A percentile compares a stretch with the other conserved stretches of the same genome.
Evolutionary conservation across 2,888 invertebrate species (phyloP).

Genomic region (Eulithis testata): DNA sequence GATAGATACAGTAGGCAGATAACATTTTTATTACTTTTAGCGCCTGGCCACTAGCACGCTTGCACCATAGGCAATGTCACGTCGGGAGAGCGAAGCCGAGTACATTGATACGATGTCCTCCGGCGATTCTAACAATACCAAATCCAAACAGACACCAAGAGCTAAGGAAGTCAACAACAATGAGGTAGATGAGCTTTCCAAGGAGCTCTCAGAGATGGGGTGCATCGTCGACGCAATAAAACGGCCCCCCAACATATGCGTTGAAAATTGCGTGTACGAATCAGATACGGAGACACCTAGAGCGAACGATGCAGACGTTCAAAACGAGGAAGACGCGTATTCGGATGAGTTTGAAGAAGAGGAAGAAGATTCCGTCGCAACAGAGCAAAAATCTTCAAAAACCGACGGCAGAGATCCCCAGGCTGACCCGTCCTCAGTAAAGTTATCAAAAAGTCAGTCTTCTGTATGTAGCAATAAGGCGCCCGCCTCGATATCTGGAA

Average conservation of each 20-base stretch:
- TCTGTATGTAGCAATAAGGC: conserved; percentile 59
- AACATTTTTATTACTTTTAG: conserved; percentile 41
- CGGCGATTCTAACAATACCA: conserved; percentile 71
- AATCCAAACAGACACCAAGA: conserved; percentile 57
- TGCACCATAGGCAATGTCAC: conserved; percentile 65
- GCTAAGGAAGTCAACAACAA: conserved; percentile 80
- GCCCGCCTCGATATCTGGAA: conserved; percentile 60
- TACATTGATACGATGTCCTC: conserved; percentile 68
- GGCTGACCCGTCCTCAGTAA: conserved; percentile 52
- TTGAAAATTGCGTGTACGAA: conserved; percentile 72
- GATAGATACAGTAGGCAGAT: conserved; percentile 25
- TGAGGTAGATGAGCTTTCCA: conserved; percentile 74
- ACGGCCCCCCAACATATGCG: conserved; percentile 73
- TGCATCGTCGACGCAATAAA: conserved; percentile 76
- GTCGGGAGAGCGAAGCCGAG: conserved; percentile 58
- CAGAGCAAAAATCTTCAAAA: conserved; percentile 49
- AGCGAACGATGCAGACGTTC: conserved; percentile 39
- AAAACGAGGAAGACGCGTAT: conserved; percentile 64
- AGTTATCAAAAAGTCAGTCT: conserved; percentile 68
- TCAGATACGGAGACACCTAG: conserved; percentile 56
- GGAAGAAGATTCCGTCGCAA: conserved; percentile 55
- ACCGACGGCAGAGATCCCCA: conserved; percentile 45
- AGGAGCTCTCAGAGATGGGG: conserved; percentile 77
- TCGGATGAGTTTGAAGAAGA: conserved; percentile 81
- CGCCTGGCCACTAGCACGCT: conserved; percentile 66